Evolutionary conservation across 2,113 vertebrate species (phyloP), one percentile per base, ranked within the genome.

Genomic region (Austrofundulus limnaeus): DNA sequence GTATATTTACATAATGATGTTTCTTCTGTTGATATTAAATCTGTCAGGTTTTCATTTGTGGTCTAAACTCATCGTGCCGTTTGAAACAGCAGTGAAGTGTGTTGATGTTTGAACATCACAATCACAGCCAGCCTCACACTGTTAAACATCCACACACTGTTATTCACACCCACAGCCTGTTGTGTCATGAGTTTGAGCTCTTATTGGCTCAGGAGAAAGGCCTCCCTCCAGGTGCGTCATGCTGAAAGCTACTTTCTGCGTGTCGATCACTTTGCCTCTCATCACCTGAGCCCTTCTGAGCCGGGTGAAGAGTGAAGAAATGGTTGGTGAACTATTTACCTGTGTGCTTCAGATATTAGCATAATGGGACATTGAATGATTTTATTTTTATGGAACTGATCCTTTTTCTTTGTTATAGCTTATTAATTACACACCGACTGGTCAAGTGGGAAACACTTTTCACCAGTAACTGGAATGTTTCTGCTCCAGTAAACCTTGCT

Each of bases 401-500:
- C 4, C 1, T 41, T 6, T 41, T 41, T 62, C 38, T 19, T 5
- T 9, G 19, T 10, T 62, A 12, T 65, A 65, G 46, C 45, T 45
- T 61, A 50, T 23, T 70, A 71, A 38, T 70, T 71, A 48, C 47
- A 48, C 28, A 20, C 20, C 72, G 70, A 57, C 61, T 54, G 11
- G 50, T 80, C 42, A 67, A 74, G 42, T 76, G 74, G 75, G 61
- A 68, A 64, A 61, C 77, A 42, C 78, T 70, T 78, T 61, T 75
- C 28, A 38, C 50, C 19, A 31, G 5, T 83, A 83, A 78, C 66
- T 67, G 82, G 85, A 87, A 88, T 88, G 78, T 92, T 92, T 92
- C 90, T 91, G 91, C 92, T 90, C 89, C 87, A 92, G 78, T 92
- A 90, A 88, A 81, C 78, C 42, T 59, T 51, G 63, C 79, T 89